These are phyloP conservation scores for Mus minutoides DNA, from an alignment of 2,797 vertebrate genomes.

Conservation along the genomic window DNA sequence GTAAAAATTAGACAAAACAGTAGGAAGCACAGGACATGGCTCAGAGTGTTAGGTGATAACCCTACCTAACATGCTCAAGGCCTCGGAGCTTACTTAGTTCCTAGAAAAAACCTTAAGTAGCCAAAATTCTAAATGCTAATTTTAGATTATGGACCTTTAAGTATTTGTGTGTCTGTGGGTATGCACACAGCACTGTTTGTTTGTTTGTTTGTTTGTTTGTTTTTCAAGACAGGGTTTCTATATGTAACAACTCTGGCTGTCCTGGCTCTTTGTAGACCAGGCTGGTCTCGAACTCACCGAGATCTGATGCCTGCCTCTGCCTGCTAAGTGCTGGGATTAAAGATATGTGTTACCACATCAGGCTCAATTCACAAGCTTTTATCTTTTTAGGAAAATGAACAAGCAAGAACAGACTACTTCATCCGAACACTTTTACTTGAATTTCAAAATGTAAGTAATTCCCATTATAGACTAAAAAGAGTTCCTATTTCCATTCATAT, in stretches of 20 bases:
- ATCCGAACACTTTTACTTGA: constrained; percentile 94
- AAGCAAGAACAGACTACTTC: constrained; percentile 95
- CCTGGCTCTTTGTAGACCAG: background rate
- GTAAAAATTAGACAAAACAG: background rate
- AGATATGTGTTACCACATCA: background rate
- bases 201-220: too few species aligned
- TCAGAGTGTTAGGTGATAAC: background rate
- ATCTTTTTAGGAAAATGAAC: constrained; percentile 93
- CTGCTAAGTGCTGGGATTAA: background rate
- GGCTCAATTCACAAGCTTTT: constrained; percentile 56
- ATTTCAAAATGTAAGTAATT: constrained; percentile 93
- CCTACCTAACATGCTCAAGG: too few species aligned
- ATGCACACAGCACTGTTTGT: accelerated
- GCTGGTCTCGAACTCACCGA: background rate
- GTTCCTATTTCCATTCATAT: background rate
- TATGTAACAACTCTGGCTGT: too few species aligned
- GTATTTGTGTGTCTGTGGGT: too few species aligned
- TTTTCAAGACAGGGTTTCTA: too few species aligned
- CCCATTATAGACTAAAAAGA: background rate
- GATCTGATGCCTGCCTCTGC: background rate
- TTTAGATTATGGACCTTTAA: constrained; percentile 17
- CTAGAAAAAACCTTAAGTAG: background rate
- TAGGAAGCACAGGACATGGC: background rate
- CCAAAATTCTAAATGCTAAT: constrained; percentile 46
- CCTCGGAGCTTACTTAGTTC: background rate